Evolutionary conservation across 2,113 vertebrate genomes (phyloP).

Genomic region (Muscicapa adusta): DNA sequence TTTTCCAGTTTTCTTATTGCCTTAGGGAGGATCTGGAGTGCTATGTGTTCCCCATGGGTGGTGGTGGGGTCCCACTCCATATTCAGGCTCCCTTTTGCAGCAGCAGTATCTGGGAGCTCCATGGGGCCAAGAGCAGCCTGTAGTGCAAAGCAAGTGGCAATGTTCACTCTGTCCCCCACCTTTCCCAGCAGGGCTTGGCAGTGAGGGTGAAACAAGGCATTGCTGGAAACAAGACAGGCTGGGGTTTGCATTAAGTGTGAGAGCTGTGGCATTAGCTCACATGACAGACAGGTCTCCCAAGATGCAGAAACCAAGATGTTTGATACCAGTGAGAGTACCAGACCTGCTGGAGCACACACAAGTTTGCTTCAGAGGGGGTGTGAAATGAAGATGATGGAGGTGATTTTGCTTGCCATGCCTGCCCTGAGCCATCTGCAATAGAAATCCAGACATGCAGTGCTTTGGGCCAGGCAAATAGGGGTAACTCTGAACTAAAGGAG

Average conservation of each 20-base stretch:
- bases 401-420: not conserved
- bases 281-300: not conserved
- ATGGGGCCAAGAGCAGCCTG: not conserved
- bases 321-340: not conserved
- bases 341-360: not conserved
- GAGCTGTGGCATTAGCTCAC: not conserved
- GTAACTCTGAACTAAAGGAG: not conserved
- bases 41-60: rapidly evolving
- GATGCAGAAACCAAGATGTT: not conserved
- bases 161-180: not conserved
- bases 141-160: not conserved
- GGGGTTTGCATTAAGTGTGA: not conserved
- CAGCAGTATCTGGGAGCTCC: not conserved
- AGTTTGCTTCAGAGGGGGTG: rapidly evolving
- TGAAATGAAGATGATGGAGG: not conserved
- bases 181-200: not conserved
- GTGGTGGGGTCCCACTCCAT: not conserved
- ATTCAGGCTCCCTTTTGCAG: not conserved
- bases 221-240: not conserved
- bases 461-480: not conserved
- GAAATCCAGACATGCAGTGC: not conserved
- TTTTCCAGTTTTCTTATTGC: not conserved
- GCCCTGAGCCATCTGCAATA: rapidly evolving
- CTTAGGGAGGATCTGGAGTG: not conserved
- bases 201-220: not conserved